Percentiles rank a stretch among this genome's conserved stretches.
Conservation (phyloP, 2,888 invertebrate genomes). For the Calephelis perditalis region DNA sequence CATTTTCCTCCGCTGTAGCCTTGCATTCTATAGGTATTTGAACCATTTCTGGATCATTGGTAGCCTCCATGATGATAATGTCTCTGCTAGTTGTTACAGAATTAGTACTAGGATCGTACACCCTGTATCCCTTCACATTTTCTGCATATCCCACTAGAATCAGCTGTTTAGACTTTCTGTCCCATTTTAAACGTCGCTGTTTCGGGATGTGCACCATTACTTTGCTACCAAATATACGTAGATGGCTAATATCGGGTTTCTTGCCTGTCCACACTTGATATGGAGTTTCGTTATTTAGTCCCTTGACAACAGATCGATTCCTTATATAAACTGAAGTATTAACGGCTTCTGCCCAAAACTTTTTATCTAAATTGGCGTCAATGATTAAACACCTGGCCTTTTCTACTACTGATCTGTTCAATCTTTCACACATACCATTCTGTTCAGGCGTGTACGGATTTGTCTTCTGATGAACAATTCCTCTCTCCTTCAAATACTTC, state of each 20-base stretch:
- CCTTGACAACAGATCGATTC: conserved; percentile 16
- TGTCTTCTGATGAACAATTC: neutral
- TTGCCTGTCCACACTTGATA: conserved; percentile 13
- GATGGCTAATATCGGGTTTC: conserved; percentile 15
- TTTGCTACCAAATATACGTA: conserved; percentile 14
- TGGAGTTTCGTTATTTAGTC: conserved; percentile 4
- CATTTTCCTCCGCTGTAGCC: too few relatives aligned
- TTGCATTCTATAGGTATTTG: too few relatives aligned
- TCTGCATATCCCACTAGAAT: neutral
- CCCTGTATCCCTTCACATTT: neutral
- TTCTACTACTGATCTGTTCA: neutral
- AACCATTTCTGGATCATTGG: too few relatives aligned
- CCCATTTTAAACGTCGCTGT: neutral
- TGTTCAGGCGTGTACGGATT: neutral
- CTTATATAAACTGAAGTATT: conserved; percentile 21
- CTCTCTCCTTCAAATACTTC: conserved; percentile 4
- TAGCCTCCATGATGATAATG: too few relatives aligned
- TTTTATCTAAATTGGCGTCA: neutral
- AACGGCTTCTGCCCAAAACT: neutral
- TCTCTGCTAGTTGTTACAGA: too few relatives aligned
- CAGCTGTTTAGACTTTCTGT: neutral
- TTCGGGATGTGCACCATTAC: conserved; percentile 2
- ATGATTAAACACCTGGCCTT: neutral
- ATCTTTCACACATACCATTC: neutral
- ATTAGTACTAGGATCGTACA: too few relatives aligned